These are phyloP conservation scores for Lathronympha strigana DNA, from an alignment of 2,888 invertebrate species.

Conservation along the genomic window DNA sequence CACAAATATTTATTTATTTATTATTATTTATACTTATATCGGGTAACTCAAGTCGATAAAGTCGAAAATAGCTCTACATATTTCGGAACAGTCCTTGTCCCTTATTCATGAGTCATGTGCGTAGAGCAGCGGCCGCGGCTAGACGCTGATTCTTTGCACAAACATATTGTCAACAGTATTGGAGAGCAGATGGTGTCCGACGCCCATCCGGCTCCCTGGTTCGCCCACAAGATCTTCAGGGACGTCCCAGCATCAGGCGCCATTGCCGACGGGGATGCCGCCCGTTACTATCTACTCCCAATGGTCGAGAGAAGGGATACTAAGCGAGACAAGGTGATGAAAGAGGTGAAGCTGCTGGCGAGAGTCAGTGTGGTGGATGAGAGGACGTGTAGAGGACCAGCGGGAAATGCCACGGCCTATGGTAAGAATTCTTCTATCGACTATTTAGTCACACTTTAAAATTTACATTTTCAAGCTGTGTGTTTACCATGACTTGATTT, in stretches of 20 bases:
- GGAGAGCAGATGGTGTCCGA: conserved; percentile 74
- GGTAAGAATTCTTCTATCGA: conserved; percentile 58
- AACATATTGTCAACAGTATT: conserved; percentile 57
- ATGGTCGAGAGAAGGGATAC: conserved; percentile 56
- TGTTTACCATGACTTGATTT: too few relatives aligned
- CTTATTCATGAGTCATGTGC: too few relatives aligned
- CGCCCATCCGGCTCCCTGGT: conserved; percentile 72
- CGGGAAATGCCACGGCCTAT: conserved; percentile 71
- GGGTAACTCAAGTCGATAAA: too few relatives aligned
- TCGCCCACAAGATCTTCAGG: conserved; percentile 60
- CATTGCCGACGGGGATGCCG: conserved; percentile 58
- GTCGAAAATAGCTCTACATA: too few relatives aligned
- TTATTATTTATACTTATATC: too few relatives aligned
- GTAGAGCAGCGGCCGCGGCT: too few relatives aligned
- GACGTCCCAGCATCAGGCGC: conserved; percentile 58
- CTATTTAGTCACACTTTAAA: too few relatives aligned
- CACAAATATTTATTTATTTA: too few relatives aligned
- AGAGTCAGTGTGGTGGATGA: conserved; percentile 70
- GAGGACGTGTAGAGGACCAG: conserved; percentile 68
- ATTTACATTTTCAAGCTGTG: too few relatives aligned
- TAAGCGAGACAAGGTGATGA: conserved; percentile 46
- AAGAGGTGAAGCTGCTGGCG: conserved; percentile 65
- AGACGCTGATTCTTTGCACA: background rate
- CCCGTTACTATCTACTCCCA: conserved; percentile 60
- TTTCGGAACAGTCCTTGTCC: too few relatives aligned